These are phyloP conservation scores for Epizoanthus rinbou DNA, from an alignment of 92 coral and sea anemone genomes.

Conservation along the genomic window DNA sequence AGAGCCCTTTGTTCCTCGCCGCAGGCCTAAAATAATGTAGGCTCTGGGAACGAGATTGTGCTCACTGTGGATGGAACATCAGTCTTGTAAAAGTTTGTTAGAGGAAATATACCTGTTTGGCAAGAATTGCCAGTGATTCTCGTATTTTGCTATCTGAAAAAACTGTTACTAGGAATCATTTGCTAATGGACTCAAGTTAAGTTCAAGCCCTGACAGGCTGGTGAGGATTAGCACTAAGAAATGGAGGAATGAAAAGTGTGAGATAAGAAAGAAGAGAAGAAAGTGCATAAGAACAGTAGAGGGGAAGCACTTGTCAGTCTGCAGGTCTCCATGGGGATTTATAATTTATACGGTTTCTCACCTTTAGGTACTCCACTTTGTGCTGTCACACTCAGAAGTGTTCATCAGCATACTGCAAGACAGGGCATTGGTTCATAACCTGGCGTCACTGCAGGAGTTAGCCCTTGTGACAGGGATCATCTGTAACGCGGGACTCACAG, in stretches of 20 bases:
- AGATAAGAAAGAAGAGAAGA: background rate
- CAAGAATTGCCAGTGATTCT: too few relatives aligned
- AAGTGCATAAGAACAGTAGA: too few relatives aligned
- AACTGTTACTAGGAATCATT: too few relatives aligned
- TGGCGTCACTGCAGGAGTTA: constrained; percentile 90
- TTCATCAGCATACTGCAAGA: constrained; percentile 94
- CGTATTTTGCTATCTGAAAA: too few relatives aligned
- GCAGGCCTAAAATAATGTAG: too few relatives aligned
- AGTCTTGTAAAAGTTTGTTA: too few relatives aligned
- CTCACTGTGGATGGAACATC: too few relatives aligned
- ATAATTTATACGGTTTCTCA: background rate
- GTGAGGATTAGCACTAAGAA: background rate
- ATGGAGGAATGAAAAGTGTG: background rate
- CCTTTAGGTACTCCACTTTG: constrained; percentile 80
- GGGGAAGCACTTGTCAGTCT: too few relatives aligned
- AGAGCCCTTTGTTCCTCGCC: too few relatives aligned
- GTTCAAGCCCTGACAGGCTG: background rate
- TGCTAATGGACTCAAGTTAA: too few relatives aligned
- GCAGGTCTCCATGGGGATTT: background rate
- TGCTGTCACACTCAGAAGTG: constrained; percentile 91
- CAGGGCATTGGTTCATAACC: constrained; percentile 66
- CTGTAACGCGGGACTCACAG: constrained; percentile 91
- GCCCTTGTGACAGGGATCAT: constrained; percentile 92
- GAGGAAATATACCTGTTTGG: too few relatives aligned
- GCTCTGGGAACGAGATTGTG: too few relatives aligned